phyloP scores from a whole-genome alignment of 2,797 vertebrate genomes.

The Xyrichtys novacula region DNA sequence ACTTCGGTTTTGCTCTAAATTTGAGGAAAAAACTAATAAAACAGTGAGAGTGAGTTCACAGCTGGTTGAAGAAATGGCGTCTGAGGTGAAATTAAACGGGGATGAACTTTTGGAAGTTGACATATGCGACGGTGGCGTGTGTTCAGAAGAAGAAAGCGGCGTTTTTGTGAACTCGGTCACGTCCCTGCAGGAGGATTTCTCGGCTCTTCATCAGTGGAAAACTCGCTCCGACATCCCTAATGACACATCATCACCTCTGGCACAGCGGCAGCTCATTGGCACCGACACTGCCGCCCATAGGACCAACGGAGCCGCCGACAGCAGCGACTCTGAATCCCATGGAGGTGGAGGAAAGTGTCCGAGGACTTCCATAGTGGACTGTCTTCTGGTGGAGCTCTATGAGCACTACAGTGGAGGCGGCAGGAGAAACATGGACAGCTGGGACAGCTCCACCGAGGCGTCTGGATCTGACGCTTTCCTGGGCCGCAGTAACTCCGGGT shows the following conservation, averaged over 20 bases:
- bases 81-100: constrained; percentile 38
- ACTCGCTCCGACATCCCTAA: constrained; percentile 25
- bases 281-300: constrained; percentile 6
- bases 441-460: constrained; percentile 93
- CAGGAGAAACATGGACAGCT: constrained; percentile 83
- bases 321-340: constrained; percentile 42
- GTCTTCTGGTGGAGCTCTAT: constrained; percentile 94
- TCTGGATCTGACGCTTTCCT: constrained; percentile 88
- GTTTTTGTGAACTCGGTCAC: constrained; percentile 63
- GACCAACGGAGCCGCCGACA: constrained; percentile 20
- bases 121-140: constrained; percentile 74
- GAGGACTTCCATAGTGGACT: constrained; percentile 91
- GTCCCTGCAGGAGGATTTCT: constrained; percentile 52
- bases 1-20: neutral
- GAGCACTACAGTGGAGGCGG: constrained; percentile 83
- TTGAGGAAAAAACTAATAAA: neutral
- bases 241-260: constrained; percentile 63
- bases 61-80: constrained; percentile 63
- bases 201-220: constrained; percentile 75
- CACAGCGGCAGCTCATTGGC: constrained; percentile 19
- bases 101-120: constrained; percentile 83
- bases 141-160: constrained; percentile 73
- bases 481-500: constrained; percentile 85
- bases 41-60: fast-evolving
- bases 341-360: constrained; percentile 32